Percentiles rank a stretch among this genome's conserved stretches.
Evolutionary conservation across 2,888 invertebrate species (phyloP).

Genomic region (Pinctada fucata): DNA sequence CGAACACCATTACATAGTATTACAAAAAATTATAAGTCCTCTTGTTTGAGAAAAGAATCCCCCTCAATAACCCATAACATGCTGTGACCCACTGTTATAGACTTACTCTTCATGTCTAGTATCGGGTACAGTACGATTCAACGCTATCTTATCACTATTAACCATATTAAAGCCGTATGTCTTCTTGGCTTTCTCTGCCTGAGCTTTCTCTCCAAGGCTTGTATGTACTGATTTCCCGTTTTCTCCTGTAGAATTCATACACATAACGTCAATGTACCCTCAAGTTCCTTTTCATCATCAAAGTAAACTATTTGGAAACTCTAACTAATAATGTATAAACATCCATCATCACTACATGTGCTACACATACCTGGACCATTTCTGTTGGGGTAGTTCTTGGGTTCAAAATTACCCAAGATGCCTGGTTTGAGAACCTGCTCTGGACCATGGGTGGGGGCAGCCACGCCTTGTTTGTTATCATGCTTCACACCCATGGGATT

Average conservation of each 20-base stretch:
- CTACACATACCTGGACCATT: constrained; percentile 62
- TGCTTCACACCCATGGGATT: constrained; percentile 49
- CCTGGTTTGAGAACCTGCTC: constrained; percentile 72
- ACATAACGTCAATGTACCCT: too few relatives aligned
- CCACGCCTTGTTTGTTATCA: constrained; percentile 12
- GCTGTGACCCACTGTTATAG: background rate
- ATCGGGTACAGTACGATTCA: background rate
- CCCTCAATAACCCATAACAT: too few relatives aligned
- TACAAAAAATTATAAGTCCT: too few relatives aligned
- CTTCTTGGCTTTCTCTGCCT: background rate
- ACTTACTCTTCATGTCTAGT: background rate
- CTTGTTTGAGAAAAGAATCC: too few relatives aligned
- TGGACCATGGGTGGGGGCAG: constrained; percentile 53
- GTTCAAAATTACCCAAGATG: constrained; percentile 88
- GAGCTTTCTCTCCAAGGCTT: background rate
- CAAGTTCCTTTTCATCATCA: background rate
- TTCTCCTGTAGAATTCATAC: background rate
- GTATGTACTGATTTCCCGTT: background rate
- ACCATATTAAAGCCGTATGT: constrained; percentile 1
- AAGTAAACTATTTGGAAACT: background rate
- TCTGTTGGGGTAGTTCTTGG: constrained; percentile 76
- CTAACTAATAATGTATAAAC: background rate
- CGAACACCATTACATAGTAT: too few relatives aligned
- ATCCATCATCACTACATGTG: background rate
- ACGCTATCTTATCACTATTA: background rate